phyloP scores from a whole-genome alignment of 1,140 invertebrate species.

The Bombyx mori region DNA sequence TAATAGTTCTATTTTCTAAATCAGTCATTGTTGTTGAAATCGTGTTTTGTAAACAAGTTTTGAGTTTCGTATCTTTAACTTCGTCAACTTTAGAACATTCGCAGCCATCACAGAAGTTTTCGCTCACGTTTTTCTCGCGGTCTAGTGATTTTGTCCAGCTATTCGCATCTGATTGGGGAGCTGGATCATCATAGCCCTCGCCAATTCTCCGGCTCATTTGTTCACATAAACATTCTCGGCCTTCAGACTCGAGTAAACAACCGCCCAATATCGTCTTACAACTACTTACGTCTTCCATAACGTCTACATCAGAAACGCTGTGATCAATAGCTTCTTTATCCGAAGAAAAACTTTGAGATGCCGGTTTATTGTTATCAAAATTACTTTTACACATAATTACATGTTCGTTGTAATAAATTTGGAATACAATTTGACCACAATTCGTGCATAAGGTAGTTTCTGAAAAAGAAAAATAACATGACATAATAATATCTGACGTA shows the following conservation, averaged over 20 bases:
- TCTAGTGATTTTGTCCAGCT: slow-evolving; percentile 12
- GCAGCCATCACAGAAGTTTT: slow-evolving; percentile 26
- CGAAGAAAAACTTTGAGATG: slow-evolving; percentile 3
- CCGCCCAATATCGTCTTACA: slow-evolving; percentile 33
- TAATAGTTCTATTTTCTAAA: slow-evolving; percentile 1
- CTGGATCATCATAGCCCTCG: slow-evolving; percentile 24
- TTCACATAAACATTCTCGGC: slow-evolving; percentile 34
- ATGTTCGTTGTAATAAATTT: no score
- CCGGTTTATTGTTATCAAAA: slow-evolving; percentile 1
- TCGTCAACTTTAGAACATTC: slow-evolving; percentile 19
- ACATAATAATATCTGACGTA: no score
- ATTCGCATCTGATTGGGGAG: slow-evolving; percentile 7
- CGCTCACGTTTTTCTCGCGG: slow-evolving; percentile 3
- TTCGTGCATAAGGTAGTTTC: no score
- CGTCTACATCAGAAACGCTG: no score
- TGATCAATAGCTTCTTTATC: no score
- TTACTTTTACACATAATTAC: background rate
- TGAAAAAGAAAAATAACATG: no score
- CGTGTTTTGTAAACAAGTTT: background rate
- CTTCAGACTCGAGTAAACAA: slow-evolving; percentile 25
- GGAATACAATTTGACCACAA: no score
- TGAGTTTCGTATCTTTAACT: background rate
- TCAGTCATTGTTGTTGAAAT: background rate
- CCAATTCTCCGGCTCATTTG: slow-evolving; percentile 28
- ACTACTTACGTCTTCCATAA: slow-evolving; percentile 15